Evolutionary conservation across 2,797 vertebrate species (phyloP).

Genomic region (Pampus argenteus): DNA sequence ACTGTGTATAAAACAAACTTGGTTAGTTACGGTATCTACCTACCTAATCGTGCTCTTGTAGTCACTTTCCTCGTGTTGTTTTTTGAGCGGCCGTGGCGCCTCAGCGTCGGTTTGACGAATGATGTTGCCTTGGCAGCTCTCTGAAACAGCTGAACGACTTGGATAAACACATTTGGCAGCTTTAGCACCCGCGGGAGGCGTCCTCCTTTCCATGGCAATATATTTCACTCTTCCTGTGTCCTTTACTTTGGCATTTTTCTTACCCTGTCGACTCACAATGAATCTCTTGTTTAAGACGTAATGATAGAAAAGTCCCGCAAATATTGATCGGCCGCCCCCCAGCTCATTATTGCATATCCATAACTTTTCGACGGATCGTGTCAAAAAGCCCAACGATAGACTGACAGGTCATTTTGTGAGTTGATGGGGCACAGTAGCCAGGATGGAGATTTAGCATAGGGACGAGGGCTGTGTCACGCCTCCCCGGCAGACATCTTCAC

Average conservation of each 20-base stretch:
- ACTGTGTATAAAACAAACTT: conserved; percentile 16
- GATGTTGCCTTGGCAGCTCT: conserved; percentile 56
- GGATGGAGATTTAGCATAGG: conserved; percentile 80
- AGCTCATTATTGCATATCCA: conserved; percentile 85
- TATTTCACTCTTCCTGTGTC: conserved; percentile 76
- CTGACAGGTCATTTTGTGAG: conserved; percentile 83
- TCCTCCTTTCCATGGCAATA: conserved; percentile 69
- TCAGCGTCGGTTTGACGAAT: conserved; percentile 53
- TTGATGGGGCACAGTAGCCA: conserved; percentile 80
- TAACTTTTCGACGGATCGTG: conserved; percentile 78
- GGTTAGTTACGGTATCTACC: conserved; percentile 4
- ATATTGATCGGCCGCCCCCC: conserved; percentile 79
- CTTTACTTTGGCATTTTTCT: conserved; percentile 82
- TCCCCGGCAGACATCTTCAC: conserved; percentile 74
- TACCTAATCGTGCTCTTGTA: conserved; percentile 32
- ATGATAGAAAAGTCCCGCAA: conserved; percentile 75
- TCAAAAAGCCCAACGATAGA: conserved; percentile 64
- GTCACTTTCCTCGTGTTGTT: conserved; percentile 28
- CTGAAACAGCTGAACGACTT: conserved; percentile 68
- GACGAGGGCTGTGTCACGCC: conserved; percentile 64
- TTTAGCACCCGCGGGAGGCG: conserved; percentile 62
- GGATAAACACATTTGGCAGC: conserved; percentile 75
- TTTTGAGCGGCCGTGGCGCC: conserved; percentile 10
- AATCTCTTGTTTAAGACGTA: conserved; percentile 80
- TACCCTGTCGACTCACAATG: conserved; percentile 74